phyloP scores from a whole-genome alignment of 2,113 vertebrate genomes.

The Antechinus stuartii region DNA sequence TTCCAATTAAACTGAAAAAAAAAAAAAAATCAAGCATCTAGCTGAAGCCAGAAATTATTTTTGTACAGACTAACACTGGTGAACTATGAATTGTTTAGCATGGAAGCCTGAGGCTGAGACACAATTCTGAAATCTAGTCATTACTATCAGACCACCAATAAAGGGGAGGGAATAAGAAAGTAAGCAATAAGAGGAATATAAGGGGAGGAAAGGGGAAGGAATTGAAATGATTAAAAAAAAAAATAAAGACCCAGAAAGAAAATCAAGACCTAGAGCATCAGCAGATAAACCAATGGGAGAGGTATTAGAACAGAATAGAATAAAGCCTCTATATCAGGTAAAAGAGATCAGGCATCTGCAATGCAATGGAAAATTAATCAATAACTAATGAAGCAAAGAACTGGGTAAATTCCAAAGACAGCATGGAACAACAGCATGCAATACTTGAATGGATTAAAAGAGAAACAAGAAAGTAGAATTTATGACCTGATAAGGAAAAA shows the following conservation, averaged over 20 bases:
- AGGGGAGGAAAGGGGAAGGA: not conserved
- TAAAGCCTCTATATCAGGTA: not conserved
- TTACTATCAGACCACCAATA: not conserved
- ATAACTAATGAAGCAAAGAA: not conserved
- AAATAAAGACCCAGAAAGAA: not conserved
- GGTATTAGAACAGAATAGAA: not conserved
- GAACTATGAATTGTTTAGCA: not conserved
- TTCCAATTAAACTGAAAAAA: not conserved
- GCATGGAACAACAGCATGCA: not conserved
- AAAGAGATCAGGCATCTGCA: not conserved
- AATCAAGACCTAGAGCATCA: not conserved
- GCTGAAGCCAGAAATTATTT: not conserved
- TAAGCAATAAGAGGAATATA: not conserved
- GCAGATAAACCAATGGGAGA: not conserved
- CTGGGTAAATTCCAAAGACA: not conserved
- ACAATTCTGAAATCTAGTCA: not conserved
- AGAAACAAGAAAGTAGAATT: not conserved
- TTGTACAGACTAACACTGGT: not conserved
- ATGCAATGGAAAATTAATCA: not conserved
- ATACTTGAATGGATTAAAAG: not conserved
- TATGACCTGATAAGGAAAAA: not conserved
- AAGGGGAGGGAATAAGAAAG: not conserved
- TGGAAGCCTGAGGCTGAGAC: not conserved
- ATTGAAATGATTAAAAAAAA: no score
- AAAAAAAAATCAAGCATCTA: not conserved